Percentiles rank a stretch among this genome's conserved stretches.
Conservation (phyloP, 53 echinoderm and acorn worm genomes). For the Paracentrotus lividus region DNA sequence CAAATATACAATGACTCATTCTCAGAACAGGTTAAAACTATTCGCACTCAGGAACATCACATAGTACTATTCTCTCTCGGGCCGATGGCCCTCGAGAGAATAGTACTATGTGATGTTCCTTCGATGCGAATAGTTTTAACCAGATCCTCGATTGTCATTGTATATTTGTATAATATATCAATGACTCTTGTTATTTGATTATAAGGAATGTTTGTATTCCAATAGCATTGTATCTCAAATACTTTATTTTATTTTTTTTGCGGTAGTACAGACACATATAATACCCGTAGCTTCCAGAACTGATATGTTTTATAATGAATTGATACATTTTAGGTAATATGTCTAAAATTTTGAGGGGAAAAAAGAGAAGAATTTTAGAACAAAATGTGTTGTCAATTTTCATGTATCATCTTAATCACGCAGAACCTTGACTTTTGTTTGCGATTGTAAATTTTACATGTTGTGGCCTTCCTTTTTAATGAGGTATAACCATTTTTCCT, state of each 20-base stretch:
- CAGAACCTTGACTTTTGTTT: slow-evolving; percentile 43
- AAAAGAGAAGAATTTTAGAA: neutral
- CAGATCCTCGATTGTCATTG: no score
- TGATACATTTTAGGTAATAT: neutral
- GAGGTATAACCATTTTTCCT: neutral
- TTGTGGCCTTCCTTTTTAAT: slow-evolving; percentile 50
- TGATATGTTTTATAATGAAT: neutral
- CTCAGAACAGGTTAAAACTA: no score
- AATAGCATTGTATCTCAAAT: neutral
- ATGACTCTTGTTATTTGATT: no score
- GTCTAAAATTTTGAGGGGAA: neutral
- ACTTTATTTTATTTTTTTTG: neutral
- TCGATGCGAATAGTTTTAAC: no score
- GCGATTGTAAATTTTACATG: neutral
- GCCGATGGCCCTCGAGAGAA: no score
- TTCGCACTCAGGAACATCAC: no score
- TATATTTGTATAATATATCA: no score
- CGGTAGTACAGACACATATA: neutral
- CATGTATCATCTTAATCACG: neutral
- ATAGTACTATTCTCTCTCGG: no score
- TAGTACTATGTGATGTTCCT: no score
- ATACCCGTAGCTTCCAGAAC: neutral
- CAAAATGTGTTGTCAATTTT: neutral
- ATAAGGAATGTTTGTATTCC: neutral
- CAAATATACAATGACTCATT: no score